Base-by-base conservation (phyloP, 2,113 vertebrate species). In the Redunca redunca region DNA sequence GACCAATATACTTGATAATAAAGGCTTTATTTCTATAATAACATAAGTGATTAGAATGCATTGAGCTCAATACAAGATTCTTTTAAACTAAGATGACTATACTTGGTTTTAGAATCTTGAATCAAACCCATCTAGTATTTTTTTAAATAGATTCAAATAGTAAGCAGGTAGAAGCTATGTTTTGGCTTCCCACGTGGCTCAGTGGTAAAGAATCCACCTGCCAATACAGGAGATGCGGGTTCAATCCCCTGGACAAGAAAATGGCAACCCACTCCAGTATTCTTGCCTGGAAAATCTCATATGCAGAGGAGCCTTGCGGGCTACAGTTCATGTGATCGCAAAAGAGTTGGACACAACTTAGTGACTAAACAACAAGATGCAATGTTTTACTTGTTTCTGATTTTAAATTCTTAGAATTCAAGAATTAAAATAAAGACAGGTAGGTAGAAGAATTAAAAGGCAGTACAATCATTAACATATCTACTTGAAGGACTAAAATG, bases 361-460 rank as follows among this genome's bases (percentile, higher is more conserved):
- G 19, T 25, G 40, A 43, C 36, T 77, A 43, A 77, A 77, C 36
- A 77, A 77, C 1, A 77, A 43, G 64, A 93, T 88, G 33, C 36
- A 77, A 71, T 89, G 67, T 53, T 88, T 86, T 92, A 15, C 8
- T n/a, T 93, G 30, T 64, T 93, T 77, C 15, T 43, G 6, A 28
- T 94, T 93, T 96, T 40, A 74, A 95, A 58, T 77, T 90, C 55
- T 96, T 88, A 95, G 16, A 55, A 84, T 90, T 93, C 43, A 85
- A 93, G 23, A 15, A 60, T 67, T 93, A 81, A 97, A 82, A 94
- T 80, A 81, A 82, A 81, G 30, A 80, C 50, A 96, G 85, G 55
- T 23, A 94, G 10, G 11, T 30, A 43, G 36, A 14, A 92, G 43
- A 90, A 87, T 74, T 71, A 84, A 74, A 94, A 90, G 17, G 62